These are phyloP conservation scores for Xenus cinereus DNA, from an alignment of 2,113 vertebrate species.

Conservation along the genomic window DNA sequence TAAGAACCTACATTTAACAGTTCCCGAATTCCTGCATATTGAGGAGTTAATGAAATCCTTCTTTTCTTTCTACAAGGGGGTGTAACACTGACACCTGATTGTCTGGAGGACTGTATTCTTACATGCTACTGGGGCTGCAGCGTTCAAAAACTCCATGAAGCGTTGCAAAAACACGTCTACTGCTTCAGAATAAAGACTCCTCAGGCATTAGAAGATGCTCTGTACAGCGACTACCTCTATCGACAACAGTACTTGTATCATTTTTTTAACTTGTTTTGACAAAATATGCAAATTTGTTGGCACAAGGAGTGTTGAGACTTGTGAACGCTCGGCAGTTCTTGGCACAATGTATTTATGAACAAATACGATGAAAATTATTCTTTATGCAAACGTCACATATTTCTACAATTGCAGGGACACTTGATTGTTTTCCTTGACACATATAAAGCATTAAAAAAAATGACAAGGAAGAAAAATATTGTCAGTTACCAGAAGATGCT, in stretches of 20 bases:
- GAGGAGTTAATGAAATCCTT: not conserved
- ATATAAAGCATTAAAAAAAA: conserved; percentile 78
- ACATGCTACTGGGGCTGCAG: conserved; percentile 94
- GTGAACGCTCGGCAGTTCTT: not conserved
- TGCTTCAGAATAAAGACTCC: conserved; percentile 78
- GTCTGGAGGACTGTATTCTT: conserved; percentile 86
- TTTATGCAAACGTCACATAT: not conserved
- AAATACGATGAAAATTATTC: not conserved
- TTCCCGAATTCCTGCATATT: not conserved
- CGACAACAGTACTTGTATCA: conserved; percentile 90
- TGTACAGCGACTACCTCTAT: conserved; percentile 78
- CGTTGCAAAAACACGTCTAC: conserved; percentile 79
- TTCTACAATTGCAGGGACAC: not conserved
- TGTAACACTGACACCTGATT: conserved; percentile 76
- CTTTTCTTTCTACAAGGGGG: conserved; percentile 76
- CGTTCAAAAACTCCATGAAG: conserved; percentile 82
- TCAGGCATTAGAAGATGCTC: conserved; percentile 80
- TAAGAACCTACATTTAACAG: not conserved
- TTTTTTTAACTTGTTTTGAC: conserved; percentile 62
- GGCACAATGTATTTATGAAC: not conserved
- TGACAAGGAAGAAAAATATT: conserved; percentile 74
- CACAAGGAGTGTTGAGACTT: not conserved
- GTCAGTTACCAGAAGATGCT: conserved; percentile 80
- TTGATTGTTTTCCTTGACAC: conserved; percentile 75
- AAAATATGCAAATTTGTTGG: not conserved